Conservation (phyloP, 2,113 vertebrate species). For the Brienomyrus brachyistius region DNA sequence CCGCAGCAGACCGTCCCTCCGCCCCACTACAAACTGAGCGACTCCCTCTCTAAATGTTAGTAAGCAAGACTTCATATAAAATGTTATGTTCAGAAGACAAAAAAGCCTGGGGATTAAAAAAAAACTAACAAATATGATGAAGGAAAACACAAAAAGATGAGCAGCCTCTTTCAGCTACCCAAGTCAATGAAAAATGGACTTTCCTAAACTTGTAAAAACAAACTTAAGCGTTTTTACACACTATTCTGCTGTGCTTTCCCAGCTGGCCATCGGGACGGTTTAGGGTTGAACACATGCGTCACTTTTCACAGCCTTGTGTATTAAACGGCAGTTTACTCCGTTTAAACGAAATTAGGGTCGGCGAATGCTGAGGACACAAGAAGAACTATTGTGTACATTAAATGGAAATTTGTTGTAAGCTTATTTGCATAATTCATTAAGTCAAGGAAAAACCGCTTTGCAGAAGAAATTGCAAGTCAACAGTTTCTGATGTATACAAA, state of each 20-base stretch:
- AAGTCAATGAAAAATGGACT: background rate
- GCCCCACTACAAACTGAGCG: background rate
- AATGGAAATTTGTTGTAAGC: slow-evolving; percentile 6
- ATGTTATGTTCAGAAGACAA: background rate
- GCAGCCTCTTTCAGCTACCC: background rate
- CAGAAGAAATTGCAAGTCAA: slow-evolving; percentile 23
- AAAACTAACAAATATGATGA: background rate
- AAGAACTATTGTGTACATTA: slow-evolving; percentile 5
- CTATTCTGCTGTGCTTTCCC: background rate
- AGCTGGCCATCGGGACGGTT: background rate
- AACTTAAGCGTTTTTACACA: background rate
- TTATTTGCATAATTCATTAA: slow-evolving; percentile 30
- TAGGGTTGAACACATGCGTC: background rate
- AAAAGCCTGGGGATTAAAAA: background rate
- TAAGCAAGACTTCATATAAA: background rate
- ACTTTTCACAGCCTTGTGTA: background rate
- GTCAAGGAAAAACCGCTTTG: slow-evolving; percentile 8
- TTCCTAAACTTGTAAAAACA: background rate
- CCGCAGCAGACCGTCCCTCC: background rate
- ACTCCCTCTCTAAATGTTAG: background rate
- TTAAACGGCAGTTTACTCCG: background rate
- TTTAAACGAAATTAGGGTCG: background rate
- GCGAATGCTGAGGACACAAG: background rate
- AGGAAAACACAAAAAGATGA: background rate
- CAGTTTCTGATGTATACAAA: background rate